phyloP scores from a whole-genome alignment of 2,888 invertebrate genomes.

The Pterobdella sp. region DNA sequence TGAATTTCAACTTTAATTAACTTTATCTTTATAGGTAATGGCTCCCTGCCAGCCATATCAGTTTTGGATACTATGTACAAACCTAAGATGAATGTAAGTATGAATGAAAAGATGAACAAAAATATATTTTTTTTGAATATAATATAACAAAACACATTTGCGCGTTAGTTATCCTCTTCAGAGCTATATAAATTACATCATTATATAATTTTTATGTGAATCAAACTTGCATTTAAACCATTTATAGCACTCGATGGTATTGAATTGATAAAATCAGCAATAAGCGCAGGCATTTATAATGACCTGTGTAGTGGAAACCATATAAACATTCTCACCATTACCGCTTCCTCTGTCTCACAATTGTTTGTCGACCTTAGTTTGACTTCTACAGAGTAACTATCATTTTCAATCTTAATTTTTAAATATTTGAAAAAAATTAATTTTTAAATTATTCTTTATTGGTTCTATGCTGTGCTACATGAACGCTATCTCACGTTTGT shows the following conservation, averaged over 20 bases:
- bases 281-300: slow-evolving; percentile 23
- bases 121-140: not conserved
- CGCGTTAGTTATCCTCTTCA: too few relatives aligned
- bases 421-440: not conserved
- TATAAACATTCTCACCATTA: slow-evolving; percentile 20
- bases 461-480: too few relatives aligned
- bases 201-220: not conserved
- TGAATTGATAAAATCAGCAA: not conserved
- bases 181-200: too few relatives aligned
- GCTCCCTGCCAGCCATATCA: slow-evolving; percentile 23
- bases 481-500: too few relatives aligned
- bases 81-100: slow-evolving; percentile 9
- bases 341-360: not conserved
- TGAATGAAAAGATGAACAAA: too few relatives aligned
- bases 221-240: not conserved
- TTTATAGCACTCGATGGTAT: too few relatives aligned
- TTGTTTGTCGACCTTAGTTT: not conserved
- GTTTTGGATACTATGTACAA: slow-evolving; percentile 18
- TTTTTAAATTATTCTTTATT: too few relatives aligned
- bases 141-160: too few relatives aligned
- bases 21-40: not conserved
- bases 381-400: not conserved
- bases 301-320: slow-evolving; percentile 18
- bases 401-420: not conserved
- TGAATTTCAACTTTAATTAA: not conserved